Evolutionary conservation across 2,113 vertebrate genomes (phyloP).

Genomic region (Malurus melanocephalus): DNA sequence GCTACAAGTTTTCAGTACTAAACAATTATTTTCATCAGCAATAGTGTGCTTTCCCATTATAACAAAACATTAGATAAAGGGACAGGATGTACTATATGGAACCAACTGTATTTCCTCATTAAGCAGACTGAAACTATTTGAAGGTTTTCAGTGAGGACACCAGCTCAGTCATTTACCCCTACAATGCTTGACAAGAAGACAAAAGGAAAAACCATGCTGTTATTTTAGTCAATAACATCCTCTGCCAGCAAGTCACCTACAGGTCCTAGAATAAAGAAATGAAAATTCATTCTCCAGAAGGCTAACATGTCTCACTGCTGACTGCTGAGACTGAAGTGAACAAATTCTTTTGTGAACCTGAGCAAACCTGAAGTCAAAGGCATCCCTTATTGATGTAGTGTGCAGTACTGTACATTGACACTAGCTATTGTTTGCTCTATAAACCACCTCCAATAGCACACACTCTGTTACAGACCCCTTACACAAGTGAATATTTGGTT

Average conservation of each 20-base stretch:
- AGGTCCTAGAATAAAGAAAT: background rate
- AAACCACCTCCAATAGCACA: background rate
- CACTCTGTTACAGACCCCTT: background rate
- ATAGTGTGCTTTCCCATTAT: background rate
- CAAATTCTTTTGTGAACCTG: background rate
- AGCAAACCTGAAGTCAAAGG: constrained; percentile 2
- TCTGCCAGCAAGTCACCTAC: background rate
- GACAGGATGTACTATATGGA: background rate
- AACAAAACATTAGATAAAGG: background rate
- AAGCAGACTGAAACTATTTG: background rate
- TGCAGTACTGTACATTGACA: background rate
- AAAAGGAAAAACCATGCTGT: background rate
- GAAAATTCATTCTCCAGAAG: background rate
- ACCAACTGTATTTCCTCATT: background rate
- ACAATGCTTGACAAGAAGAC: background rate
- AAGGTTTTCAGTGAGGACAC: background rate
- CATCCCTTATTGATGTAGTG: background rate
- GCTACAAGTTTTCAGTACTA: background rate
- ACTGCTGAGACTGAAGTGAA: background rate
- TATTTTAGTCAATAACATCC: background rate
- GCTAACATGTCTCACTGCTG: background rate
- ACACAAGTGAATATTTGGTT: background rate
- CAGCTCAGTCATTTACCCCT: background rate
- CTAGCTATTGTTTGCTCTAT: background rate
- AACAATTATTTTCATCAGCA: background rate